Conservation (phyloP, 2,888 invertebrate species). For the Brachylomia viminalis region DNA sequence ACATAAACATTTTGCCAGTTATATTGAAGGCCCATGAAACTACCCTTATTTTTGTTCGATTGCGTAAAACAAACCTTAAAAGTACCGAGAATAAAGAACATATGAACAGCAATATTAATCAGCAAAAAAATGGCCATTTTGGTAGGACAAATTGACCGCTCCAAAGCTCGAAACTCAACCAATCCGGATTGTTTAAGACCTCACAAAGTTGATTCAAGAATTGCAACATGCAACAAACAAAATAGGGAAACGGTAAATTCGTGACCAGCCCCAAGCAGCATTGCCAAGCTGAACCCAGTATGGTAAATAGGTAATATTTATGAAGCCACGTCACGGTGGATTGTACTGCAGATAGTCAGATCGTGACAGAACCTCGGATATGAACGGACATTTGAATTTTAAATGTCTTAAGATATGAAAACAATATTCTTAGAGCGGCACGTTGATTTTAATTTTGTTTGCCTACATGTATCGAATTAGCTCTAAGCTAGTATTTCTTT, state of each 20-base stretch:
- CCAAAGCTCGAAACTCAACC: neutral
- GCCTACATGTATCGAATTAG: neutral
- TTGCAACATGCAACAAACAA: constrained; percentile 44
- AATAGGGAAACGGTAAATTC: constrained; percentile 33
- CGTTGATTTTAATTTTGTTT: neutral
- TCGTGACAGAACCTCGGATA: constrained; percentile 50
- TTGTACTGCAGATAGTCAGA: constrained; percentile 9
- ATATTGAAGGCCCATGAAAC: too few species aligned
- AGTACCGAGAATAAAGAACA: neutral
- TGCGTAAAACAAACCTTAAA: neutral
- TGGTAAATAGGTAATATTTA: constrained; percentile 53
- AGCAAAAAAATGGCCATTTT: neutral
- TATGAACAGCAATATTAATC: neutral
- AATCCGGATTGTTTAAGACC: neutral
- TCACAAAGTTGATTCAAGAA: neutral
- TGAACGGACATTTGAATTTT: constrained; percentile 35
- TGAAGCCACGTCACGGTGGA: constrained; percentile 24
- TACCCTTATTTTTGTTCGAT: too few species aligned
- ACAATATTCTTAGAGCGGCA: neutral
- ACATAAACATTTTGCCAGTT: too few species aligned
- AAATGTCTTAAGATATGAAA: constrained; percentile 1
- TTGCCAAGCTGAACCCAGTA: constrained; percentile 26
- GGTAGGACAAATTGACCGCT: neutral
- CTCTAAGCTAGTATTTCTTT: neutral
- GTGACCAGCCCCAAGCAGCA: constrained; percentile 50